Evolutionary conservation across 1,140 invertebrate genomes (phyloP), one percentile per base, ranked within the genome.

Genomic region (Sarcophaga peregrina): DNA sequence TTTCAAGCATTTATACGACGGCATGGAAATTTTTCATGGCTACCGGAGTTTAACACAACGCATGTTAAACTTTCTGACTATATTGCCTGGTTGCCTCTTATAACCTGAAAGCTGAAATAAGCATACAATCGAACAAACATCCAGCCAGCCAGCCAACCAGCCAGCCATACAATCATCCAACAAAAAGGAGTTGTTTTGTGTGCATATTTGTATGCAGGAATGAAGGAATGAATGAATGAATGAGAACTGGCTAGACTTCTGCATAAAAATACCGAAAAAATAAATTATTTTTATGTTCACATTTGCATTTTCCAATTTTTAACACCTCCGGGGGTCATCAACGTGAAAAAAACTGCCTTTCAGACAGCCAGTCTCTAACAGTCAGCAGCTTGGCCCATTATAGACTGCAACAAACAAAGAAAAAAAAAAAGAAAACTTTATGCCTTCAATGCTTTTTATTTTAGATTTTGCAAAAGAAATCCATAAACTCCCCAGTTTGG

Each of bases 221-320:
- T 37, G 25, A 37, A 37, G 1, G 25, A 37, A 37, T 37, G 25
- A 37, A 4, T 37, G 25, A 58, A 58, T n/a, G n/a, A 58, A 25
- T 37, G 81, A 81, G 58, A 81, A 52, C 8, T 47, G 62, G 46
- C 82, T n/a, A 46, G 54, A 83, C 68, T 73, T 80, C 80, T 81
- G 37, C 62, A 75, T 68, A 72, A 83, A 83, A 83, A 62, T 76
- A 45, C 37, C 17, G n/a, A 68, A 52, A 83, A 85, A 87, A 89
- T 88, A 89, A 89, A 89, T 89, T 88, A 88, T 88, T 85, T 89
- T 89, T 87, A 87, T 86, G 86, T 82, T 85, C 8, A 80, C 83
- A 88, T 89, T 89, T 88, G 84, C 88, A 89, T 89, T 88, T 87
- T 86, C 86, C 88, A 87, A 89, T 88, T 86, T 86, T 87, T 86